Conservation (phyloP, 2,113 vertebrate species). For the Charina bottae region DNA sequence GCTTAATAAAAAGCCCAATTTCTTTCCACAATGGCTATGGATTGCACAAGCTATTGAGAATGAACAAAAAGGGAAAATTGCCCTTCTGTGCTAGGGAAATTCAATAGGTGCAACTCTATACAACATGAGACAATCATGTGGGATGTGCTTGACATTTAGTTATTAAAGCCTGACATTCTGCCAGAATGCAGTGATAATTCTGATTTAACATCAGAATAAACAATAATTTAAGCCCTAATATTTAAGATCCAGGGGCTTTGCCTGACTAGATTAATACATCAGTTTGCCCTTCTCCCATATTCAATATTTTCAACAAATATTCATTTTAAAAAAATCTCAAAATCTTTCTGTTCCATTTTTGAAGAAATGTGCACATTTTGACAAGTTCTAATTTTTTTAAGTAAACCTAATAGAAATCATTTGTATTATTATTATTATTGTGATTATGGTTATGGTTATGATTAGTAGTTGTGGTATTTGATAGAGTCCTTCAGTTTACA, state of each 20-base stretch:
- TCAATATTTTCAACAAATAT: neutral
- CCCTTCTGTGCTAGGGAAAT: neutral
- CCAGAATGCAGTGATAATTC: neutral
- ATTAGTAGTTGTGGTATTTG: neutral
- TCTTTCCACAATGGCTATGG: neutral
- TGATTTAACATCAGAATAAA: neutral
- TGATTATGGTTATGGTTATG: neutral
- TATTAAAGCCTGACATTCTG: neutral
- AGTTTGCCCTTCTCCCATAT: neutral
- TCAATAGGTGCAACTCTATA: neutral
- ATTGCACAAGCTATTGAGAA: neutral
- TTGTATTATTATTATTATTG: neutral
- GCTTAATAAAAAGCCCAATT: neutral
- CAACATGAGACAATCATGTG: neutral
- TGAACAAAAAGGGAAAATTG: neutral
- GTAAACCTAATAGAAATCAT: neutral
- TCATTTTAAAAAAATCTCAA: neutral
- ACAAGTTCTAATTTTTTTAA: neutral
- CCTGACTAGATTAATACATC: neutral
- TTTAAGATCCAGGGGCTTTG: neutral
- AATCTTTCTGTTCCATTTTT: neutral
- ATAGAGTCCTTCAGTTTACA: neutral
- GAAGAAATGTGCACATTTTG: neutral
- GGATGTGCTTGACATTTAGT: neutral
- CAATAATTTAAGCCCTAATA: neutral